These are phyloP conservation scores for Hirudinaria manillensis DNA, from an alignment of 2,888 invertebrate species.

Conservation along the genomic window DNA sequence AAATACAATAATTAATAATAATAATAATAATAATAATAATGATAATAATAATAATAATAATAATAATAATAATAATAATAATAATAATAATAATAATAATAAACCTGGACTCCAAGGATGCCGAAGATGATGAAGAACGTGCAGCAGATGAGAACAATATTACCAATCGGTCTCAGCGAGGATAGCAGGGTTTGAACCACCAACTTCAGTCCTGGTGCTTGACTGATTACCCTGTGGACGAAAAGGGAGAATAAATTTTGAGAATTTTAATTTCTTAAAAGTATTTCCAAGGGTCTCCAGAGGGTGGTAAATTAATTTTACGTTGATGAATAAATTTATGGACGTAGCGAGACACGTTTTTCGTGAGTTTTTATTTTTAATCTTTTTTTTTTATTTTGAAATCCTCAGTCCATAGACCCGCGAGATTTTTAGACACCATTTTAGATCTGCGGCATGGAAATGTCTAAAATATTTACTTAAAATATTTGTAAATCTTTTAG, in stretches of 20 bases:
- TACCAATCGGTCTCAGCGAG: slow-evolving; percentile 94
- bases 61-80: background rate
- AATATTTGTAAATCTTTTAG: too few relatives aligned
- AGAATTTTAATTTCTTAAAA: background rate
- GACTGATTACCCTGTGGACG: slow-evolving; percentile 76
- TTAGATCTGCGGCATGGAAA: too few relatives aligned
- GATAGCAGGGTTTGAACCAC: slow-evolving; percentile 97
- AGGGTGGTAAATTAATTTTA: background rate
- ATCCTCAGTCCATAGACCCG: too few relatives aligned
- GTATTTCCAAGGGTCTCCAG: background rate
- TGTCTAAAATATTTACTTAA: too few relatives aligned
- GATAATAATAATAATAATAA: too few relatives aligned
- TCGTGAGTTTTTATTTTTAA: too few relatives aligned
- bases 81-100: slow-evolving; percentile 10
- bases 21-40: too few relatives aligned
- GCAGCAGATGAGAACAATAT: slow-evolving; percentile 98
- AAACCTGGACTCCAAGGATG: slow-evolving; percentile 89
- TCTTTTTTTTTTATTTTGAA: too few relatives aligned
- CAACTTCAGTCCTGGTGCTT: slow-evolving; percentile 94
- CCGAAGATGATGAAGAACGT: slow-evolving; percentile 99
- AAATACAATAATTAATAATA: too few relatives aligned
- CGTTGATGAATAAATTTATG: too few relatives aligned
- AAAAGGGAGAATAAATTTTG: background rate
- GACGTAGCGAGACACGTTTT: too few relatives aligned
- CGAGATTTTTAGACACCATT: too few relatives aligned